Evolutionary conservation across 2,797 vertebrate genomes (phyloP), one percentile per base, ranked within the genome.

Genomic region (Melanotaenia parkinsoni): DNA sequence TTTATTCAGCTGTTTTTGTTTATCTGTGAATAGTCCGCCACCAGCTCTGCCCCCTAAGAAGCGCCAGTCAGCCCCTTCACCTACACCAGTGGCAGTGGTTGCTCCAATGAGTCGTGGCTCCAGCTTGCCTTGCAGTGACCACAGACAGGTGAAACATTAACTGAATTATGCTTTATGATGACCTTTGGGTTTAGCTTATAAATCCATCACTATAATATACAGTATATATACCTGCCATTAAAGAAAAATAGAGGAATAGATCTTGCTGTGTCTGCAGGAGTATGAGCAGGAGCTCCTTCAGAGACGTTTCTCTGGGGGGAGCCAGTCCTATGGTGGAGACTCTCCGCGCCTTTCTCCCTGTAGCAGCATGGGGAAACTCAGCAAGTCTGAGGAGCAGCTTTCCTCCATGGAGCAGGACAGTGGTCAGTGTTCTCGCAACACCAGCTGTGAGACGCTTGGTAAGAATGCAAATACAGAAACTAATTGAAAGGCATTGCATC

Each of bases 401-500:
- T 98, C 97, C 0, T 98, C 97, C 0, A 94, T 98, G 94, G 97
- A 99, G 92, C 95, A 96, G 20, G 98, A 99, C 95, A 99, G 98
- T 0, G 98, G 97, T 1, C 98, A 98, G 92, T 98, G 98, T 92
- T 99, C 98, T 50, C 96, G 96, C 76, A 99, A 99, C 93, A 99
- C 98, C 91, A 99, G 98, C 96, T 99, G 98, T 90, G 98, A 99
- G 92, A 99, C 98, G 0, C 94, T 99, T 9, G 98, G 98, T 98
- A 94, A 94, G 95, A 58, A 53, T 0, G 5, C 32, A n/a, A 40
- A 65, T 26, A 63, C 2, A 16, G 7, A 18, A 1, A 45, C 13
- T 38, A 18, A 38, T 47, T 50, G 9, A 4, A n/a, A 26, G 4
- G 28, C 4, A 18, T 47, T 33, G 33, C 10, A 40, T 26, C 11